Evolutionary conservation across 2,113 vertebrate genomes (phyloP).

Genomic region (Psephotus haematonotus): DNA sequence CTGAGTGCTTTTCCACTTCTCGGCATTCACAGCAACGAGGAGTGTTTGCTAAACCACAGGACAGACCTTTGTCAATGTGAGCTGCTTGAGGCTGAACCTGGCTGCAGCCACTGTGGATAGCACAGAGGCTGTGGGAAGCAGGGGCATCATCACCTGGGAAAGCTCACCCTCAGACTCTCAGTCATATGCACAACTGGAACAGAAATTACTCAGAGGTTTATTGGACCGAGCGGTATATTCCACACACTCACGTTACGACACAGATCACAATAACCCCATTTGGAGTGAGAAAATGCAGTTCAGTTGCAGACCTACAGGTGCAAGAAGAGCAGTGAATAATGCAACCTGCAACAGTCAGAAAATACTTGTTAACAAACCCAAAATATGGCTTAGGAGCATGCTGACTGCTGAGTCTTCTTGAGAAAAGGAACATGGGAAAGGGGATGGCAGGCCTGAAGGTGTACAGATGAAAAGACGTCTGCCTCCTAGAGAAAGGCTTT

Average conservation of each 20-base stretch:
- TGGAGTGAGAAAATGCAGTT: not conserved
- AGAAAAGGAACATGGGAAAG: not conserved
- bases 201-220: not conserved
- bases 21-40: not conserved
- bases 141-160: fast-evolving
- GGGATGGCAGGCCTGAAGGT: not conserved
- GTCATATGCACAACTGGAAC: fast-evolving
- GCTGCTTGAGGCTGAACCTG: not conserved
- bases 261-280: fast-evolving
- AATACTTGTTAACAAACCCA: not conserved
- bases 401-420: not conserved
- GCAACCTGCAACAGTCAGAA: not conserved
- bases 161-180: not conserved
- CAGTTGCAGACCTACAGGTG: not conserved
- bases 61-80: not conserved
- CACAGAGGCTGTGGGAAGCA: not conserved
- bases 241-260: fast-evolving
- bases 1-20: not conserved
- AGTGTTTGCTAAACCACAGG: fast-evolving
- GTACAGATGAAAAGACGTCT: not conserved
- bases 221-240: fast-evolving
- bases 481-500: not conserved
- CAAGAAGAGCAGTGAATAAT: not conserved
- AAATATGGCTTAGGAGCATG: not conserved
- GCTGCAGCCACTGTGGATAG: not conserved